These are phyloP conservation scores for Mesochorus sp. DNA, from an alignment of 2,888 invertebrate genomes.

Conservation along the genomic window DNA sequence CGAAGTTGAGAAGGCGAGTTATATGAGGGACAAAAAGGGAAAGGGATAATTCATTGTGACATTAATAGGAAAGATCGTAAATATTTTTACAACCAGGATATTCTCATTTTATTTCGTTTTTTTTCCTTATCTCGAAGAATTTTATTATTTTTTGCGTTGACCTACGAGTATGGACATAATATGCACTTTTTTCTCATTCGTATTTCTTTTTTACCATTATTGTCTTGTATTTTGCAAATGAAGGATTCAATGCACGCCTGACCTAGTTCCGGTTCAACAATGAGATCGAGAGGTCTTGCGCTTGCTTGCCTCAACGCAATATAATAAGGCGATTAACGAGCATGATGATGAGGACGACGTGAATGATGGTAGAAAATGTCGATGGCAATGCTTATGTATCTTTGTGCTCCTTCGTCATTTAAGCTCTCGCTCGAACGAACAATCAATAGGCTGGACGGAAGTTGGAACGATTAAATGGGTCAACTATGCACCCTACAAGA, in stretches of 20 bases:
- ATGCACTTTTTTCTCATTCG: slow-evolving; percentile 5
- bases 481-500: slow-evolving; percentile 49
- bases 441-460: slow-evolving; percentile 65
- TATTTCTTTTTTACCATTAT: slow-evolving; percentile 35
- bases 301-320: slow-evolving; percentile 8
- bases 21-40: slow-evolving; percentile 4
- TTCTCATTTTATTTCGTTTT: slow-evolving; percentile 1
- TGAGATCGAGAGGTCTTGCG: slow-evolving; percentile 5
- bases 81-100: slow-evolving; percentile 40
- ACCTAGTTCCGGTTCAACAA: slow-evolving; percentile 47
- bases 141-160: not conserved
- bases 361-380: slow-evolving; percentile 13
- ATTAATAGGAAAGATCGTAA: slow-evolving; percentile 44
- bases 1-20: slow-evolving; percentile 48
- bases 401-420: slow-evolving; percentile 39
- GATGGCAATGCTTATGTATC: not conserved
- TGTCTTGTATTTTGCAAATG: slow-evolving; percentile 21
- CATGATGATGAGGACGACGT: slow-evolving; percentile 22
- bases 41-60: slow-evolving; percentile 39
- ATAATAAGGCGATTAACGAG: slow-evolving; percentile 34
- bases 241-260: slow-evolving; percentile 40
- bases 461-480: slow-evolving; percentile 66
- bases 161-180: not conserved
- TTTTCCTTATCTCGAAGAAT: slow-evolving; percentile 3
- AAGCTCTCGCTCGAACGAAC: slow-evolving; percentile 55